Evolutionary conservation across 2,113 vertebrate species (phyloP).

Genomic region (Oxyruncus cristatus): DNA sequence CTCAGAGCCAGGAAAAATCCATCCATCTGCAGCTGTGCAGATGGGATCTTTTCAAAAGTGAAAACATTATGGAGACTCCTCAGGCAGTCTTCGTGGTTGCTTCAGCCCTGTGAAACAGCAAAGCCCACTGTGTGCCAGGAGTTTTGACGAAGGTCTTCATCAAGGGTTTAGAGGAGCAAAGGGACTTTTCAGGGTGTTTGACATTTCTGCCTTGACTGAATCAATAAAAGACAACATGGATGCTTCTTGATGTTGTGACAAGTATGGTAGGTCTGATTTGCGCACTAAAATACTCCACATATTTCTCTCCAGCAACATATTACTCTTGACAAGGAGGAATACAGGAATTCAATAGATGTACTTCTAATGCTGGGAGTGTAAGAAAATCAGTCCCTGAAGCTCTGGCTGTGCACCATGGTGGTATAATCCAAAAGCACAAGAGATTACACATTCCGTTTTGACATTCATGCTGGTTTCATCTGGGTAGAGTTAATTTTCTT

Average conservation of each 20-base stretch:
- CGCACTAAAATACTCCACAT: not conserved
- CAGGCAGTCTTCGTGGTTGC: not conserved
- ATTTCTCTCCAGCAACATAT: not conserved
- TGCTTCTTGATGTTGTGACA: not conserved
- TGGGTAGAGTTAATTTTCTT: not conserved
- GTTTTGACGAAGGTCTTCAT: not conserved
- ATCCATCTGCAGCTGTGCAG: not conserved
- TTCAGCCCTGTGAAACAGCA: rapidly evolving
- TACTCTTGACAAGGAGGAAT: not conserved
- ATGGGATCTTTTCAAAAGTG: not conserved
- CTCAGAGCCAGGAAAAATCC: not conserved
- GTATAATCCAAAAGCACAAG: not conserved
- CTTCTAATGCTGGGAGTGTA: not conserved
- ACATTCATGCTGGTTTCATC: not conserved
- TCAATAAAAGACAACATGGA: not conserved
- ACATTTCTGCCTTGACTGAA: not conserved
- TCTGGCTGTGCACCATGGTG: not conserved
- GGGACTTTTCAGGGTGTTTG: not conserved
- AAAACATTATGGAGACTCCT: not conserved
- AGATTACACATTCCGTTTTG: not conserved
- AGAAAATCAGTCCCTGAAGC: not conserved
- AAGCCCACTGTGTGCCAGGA: rapidly evolving
- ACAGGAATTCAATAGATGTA: not conserved
- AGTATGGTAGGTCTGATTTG: not conserved
- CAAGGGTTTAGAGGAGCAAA: not conserved